phyloP scores from a whole-genome alignment of 2,888 invertebrate genomes.

The Ochropacha duplaris region DNA sequence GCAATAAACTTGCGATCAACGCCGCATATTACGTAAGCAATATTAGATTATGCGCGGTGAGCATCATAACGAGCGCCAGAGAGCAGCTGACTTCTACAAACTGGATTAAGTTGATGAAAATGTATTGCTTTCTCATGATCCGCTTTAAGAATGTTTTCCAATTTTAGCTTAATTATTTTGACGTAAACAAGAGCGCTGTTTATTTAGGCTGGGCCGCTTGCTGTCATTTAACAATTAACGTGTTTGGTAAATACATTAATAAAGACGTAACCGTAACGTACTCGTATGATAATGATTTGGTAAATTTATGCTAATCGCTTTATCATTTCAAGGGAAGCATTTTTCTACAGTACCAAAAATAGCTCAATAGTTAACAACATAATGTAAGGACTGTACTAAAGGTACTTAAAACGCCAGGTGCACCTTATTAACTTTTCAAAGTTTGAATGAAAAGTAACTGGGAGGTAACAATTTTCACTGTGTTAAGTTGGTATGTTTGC shows the following conservation, averaged over 20 bases:
- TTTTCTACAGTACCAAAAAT: no score
- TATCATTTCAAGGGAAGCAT: no score
- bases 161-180: conserved; percentile 11
- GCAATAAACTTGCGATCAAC: conserved; percentile 41
- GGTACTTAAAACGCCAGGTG: conserved; percentile 30
- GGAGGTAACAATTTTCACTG: conserved; percentile 24
- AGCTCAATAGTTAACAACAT: no score
- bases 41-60: conserved; percentile 44
- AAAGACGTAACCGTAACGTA: no score
- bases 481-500: conserved; percentile 18
- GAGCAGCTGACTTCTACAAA: conserved; percentile 40
- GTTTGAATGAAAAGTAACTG: conserved; percentile 26
- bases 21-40: conserved; percentile 29
- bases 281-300: not conserved
- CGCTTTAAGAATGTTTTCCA: conserved; percentile 25
- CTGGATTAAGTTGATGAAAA: conserved; percentile 49
- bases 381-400: conserved; percentile 23
- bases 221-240: no score
- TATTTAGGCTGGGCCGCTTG: not conserved
- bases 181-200: not conserved
- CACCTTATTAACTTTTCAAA: conserved; percentile 36
- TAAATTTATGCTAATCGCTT: not conserved
- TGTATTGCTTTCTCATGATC: conserved; percentile 40
- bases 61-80: conserved; percentile 38
- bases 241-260: no score